Evolutionary conservation across 64 coral and sea anemone genomes (phyloP).

Genomic region (Pachyseris speciosa): DNA sequence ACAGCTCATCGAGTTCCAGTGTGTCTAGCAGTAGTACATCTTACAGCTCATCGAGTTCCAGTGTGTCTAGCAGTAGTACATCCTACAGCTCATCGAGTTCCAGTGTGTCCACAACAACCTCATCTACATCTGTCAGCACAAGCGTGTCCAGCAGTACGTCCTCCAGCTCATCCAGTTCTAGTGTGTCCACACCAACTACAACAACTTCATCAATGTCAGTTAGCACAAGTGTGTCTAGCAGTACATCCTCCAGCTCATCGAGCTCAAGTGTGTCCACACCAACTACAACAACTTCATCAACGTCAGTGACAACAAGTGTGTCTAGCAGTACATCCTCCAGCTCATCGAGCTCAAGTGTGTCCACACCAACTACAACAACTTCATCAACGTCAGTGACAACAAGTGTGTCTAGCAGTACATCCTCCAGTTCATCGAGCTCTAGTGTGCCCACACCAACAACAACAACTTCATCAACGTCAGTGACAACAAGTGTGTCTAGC

Average conservation of each 20-base stretch:
- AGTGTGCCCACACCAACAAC: conserved; percentile 7
- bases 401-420: background rate
- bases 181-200: no score
- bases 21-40: no score
- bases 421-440: background rate
- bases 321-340: background rate
- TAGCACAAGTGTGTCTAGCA: background rate
- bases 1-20: no score
- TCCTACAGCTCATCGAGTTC: no score
- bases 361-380: background rate
- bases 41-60: no score
- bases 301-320: background rate
- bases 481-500: background rate
- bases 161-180: no score
- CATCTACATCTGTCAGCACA: no score
- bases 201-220: background rate
- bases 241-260: background rate
- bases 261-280: background rate
- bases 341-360: background rate
- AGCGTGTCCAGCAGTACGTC: no score
- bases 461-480: background rate
- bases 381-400: background rate
- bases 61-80: no score
- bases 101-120: no score
- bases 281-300: background rate